phyloP scores from a whole-genome alignment of 2,113 vertebrate genomes.

The Hippopotamus amphibius region DNA sequence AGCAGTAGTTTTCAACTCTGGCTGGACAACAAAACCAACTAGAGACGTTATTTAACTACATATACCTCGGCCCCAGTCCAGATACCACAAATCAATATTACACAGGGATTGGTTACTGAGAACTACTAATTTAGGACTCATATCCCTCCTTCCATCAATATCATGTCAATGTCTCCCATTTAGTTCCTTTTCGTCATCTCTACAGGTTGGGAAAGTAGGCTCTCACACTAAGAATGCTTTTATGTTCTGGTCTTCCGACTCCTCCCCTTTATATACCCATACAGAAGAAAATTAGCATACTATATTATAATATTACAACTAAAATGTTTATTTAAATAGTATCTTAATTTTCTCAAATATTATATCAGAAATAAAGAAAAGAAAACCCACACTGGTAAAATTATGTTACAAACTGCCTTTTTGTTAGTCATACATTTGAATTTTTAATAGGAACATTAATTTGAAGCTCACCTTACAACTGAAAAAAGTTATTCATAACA shows the following conservation, averaged over 20 bases:
- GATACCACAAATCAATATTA: neutral
- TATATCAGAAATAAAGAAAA: neutral
- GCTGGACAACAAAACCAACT: neutral
- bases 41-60: neutral
- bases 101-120: neutral
- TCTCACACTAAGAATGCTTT: neutral
- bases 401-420: neutral
- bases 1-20: neutral
- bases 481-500: neutral
- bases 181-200: neutral
- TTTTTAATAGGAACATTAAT: neutral
- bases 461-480: neutral
- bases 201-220: neutral
- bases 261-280: neutral
- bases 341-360: neutral
- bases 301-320: neutral
- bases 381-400: neutral
- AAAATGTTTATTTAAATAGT: neutral
- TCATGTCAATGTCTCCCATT: neutral
- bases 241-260: neutral
- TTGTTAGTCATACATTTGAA: neutral
- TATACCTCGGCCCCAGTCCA: neutral
- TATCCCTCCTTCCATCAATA: neutral
- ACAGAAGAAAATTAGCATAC: neutral
- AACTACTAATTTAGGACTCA: neutral